A percentile compares a stretch with the other conserved stretches of the same genome.
phyloP scores from a whole-genome alignment of 2,113 vertebrate genomes.

The Eclectus roratus region DNA sequence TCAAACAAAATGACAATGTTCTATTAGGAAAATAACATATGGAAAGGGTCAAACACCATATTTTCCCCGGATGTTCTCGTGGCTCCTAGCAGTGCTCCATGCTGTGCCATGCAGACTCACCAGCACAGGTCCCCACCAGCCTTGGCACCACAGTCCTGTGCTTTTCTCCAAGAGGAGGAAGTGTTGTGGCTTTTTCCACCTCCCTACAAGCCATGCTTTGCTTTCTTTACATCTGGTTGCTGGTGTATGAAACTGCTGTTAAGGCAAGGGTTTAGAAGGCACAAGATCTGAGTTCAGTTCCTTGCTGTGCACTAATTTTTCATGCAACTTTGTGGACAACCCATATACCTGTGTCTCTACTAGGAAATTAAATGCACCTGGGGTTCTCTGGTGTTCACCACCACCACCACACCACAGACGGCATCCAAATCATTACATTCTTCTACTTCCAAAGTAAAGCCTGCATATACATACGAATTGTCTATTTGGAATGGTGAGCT shows the following conservation, averaged over 20 bases:
- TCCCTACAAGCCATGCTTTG: background rate
- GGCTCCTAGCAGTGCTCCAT: background rate
- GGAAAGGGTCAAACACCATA: background rate
- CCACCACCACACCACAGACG: background rate
- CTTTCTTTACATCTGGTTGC: background rate
- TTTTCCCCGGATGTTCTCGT: background rate
- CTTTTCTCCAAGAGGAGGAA: background rate
- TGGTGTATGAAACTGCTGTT: background rate
- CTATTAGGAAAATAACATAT: background rate
- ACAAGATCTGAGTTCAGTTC: background rate
- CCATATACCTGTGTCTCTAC: accelerated
- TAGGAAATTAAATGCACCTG: background rate
- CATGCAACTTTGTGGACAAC: background rate
- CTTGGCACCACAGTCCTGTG: background rate
- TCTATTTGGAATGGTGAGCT: background rate
- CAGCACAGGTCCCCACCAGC: background rate
- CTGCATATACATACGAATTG: background rate
- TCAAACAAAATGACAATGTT: background rate
- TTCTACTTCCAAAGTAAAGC: background rate
- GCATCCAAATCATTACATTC: background rate
- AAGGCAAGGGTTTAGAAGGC: background rate
- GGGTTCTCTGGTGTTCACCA: background rate
- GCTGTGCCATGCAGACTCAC: background rate
- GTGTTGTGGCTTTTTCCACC: background rate
- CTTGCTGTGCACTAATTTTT: background rate